These are phyloP conservation scores for Dione juno DNA, from an alignment of 2,888 invertebrate species.

Conservation along the genomic window DNA sequence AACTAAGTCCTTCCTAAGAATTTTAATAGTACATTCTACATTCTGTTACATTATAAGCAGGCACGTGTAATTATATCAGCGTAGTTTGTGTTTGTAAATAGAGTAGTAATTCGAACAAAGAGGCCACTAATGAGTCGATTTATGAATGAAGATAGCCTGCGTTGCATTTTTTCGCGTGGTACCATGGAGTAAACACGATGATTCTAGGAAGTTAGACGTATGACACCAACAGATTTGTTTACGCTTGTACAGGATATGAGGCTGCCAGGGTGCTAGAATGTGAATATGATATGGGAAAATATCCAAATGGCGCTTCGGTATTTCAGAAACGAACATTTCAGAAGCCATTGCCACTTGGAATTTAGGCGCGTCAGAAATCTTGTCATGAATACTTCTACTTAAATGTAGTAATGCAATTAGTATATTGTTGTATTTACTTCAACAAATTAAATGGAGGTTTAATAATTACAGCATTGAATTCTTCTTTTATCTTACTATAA, in stretches of 20 bases:
- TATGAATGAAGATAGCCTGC: conserved; percentile 69
- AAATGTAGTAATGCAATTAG: neutral
- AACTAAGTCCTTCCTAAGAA: neutral
- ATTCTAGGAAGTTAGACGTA: conserved; percentile 43
- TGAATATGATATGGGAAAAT: conserved; percentile 32
- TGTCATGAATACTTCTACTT: neutral
- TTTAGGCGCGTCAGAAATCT: neutral
- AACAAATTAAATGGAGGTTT: neutral
- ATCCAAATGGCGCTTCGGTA: conserved; percentile 12
- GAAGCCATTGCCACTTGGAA: neutral
- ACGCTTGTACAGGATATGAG: conserved; percentile 64
- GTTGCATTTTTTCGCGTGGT: conserved; percentile 41
- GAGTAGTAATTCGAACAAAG: conserved; percentile 55
- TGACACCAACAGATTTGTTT: conserved; percentile 42
- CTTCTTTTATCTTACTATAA: neutral
- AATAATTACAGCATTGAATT: neutral
- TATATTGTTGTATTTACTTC: neutral
- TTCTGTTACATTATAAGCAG: conserved; percentile 49
- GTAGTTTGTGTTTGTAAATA: conserved; percentile 52
- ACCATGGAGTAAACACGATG: conserved; percentile 36
- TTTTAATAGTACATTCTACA: conserved; percentile 27
- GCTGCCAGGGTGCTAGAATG: conserved; percentile 29
- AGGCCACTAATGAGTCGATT: conserved; percentile 51
- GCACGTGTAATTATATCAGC: conserved; percentile 46
- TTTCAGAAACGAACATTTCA: neutral